Base-by-base conservation (phyloP, 2,113 vertebrate genomes). In the Cephalopholis sonnerati region DNA sequence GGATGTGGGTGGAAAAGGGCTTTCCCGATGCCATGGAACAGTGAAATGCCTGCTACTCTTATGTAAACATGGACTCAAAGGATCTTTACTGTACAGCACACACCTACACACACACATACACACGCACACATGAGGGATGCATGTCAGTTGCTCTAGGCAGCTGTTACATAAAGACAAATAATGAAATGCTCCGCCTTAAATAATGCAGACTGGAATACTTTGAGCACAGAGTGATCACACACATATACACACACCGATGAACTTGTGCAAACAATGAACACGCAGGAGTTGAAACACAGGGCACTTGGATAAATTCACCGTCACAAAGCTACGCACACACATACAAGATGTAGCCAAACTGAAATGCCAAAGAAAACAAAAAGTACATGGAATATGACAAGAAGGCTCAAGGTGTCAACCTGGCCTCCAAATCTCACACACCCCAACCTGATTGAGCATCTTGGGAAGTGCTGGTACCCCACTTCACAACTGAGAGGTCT, bases 1-100 rank as follows among this genome's bases (percentile, higher is more conserved):
- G 79, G 83, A 87, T 93, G 94, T 92, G 93, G 94, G 93, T 86
- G 94, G 91, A 92, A 87, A 91, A 93, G 95, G 95, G 93, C 88
- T 96, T 96, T 92, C 93, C 95, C 77, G 8, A 84, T 78, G 76
- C 78, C 89, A 89, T 41, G 74, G 68, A 92, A 81, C 87, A 74
- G 79, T 82, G 83, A 81, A 88, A 87, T 70, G 83, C 71, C 73
- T 74, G 61, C 68, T 76, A 81, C 79, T 64, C 83, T 93, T 90
- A 93, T 86, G 88, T 91, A 93, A 93, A 93, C 84, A 85, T 48
- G 80, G 46, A 67, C 78, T 84, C 67, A 69, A 70, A 79, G 46
- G 74, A 71, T 86, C 59, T 84, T 83, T 79, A 80, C 74, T 81
- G 76, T 82, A 84, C 70, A 76, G 39, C 24, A 76, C n/a, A 82